Percentiles rank a stretch among this genome's conserved stretches.
Evolutionary conservation across 2,113 vertebrate species (phyloP).

Genomic region (Mandrillus leucophaeus): DNA sequence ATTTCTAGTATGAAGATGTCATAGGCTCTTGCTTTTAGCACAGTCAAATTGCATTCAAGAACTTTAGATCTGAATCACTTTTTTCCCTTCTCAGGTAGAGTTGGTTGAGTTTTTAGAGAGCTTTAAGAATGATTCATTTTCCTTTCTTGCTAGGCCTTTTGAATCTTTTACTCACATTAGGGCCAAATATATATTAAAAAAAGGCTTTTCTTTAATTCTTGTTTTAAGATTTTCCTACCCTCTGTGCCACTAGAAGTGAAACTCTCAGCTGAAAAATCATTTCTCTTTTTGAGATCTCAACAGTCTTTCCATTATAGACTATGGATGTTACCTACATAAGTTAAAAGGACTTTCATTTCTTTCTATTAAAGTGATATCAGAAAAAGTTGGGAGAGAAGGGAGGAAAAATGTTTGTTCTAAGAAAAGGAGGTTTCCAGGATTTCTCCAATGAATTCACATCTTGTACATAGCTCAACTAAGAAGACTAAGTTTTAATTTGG

Average conservation of each 20-base stretch:
- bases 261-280: neutral
- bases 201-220: constrained; percentile 50
- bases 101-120: constrained; percentile 54
- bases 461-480: neutral
- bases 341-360: constrained; percentile 53
- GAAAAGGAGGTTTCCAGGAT: neutral
- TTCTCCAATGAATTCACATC: neutral
- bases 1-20: neutral
- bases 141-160: constrained; percentile 54
- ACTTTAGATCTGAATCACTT: constrained; percentile 15
- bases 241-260: constrained; percentile 55
- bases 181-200: constrained; percentile 66
- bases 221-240: constrained; percentile 46
- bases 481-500: neutral
- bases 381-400: neutral
- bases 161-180: constrained; percentile 37
- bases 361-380: neutral
- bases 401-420: neutral
- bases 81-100: neutral
- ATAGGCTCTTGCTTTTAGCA: constrained; percentile 42
- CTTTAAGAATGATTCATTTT: constrained; percentile 66
- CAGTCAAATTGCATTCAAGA: neutral
- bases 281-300: constrained; percentile 60
- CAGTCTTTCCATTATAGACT: constrained; percentile 12
- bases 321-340: neutral